Conservation (phyloP, 2,113 vertebrate species). For the Poecilia latipinna region DNA sequence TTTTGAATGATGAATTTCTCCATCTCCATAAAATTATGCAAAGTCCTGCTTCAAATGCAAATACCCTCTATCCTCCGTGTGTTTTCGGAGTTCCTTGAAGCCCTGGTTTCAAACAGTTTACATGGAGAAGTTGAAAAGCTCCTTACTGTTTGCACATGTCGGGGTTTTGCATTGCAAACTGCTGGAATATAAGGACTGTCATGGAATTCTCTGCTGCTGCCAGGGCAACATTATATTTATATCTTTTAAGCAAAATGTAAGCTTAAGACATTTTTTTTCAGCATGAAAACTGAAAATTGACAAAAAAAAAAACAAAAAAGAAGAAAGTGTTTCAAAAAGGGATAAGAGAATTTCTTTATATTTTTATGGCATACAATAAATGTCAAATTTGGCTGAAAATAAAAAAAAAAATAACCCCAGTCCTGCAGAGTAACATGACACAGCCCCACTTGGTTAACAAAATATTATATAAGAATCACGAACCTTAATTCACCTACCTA, state of each 20-base stretch:
- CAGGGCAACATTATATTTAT: background rate
- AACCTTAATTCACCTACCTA: background rate
- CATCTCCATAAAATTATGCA: slow-evolving; percentile 25
- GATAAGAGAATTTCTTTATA: background rate
- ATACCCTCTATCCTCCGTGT: slow-evolving; percentile 15
- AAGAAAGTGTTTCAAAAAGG: background rate
- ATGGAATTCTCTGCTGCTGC: background rate
- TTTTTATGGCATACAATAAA: background rate
- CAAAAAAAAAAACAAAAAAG: background rate
- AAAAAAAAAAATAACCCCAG: no score
- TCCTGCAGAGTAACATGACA: background rate
- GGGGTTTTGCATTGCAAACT: background rate
- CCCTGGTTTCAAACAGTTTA: background rate
- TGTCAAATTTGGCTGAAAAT: background rate
- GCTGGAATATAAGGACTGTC: background rate
- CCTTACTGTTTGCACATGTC: background rate
- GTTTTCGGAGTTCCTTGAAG: slow-evolving; percentile 1
- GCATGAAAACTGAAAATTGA: background rate
- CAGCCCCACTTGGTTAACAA: background rate
- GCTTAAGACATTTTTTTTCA: background rate
- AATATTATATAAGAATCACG: background rate
- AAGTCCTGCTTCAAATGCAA: slow-evolving; percentile 47
- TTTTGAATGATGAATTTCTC: slow-evolving; percentile 17
- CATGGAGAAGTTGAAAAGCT: slow-evolving; percentile 3
- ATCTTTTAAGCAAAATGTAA: background rate